phyloP scores from a whole-genome alignment of 2,113 vertebrate species.

The Tetraodon nigroviridis region DNA sequence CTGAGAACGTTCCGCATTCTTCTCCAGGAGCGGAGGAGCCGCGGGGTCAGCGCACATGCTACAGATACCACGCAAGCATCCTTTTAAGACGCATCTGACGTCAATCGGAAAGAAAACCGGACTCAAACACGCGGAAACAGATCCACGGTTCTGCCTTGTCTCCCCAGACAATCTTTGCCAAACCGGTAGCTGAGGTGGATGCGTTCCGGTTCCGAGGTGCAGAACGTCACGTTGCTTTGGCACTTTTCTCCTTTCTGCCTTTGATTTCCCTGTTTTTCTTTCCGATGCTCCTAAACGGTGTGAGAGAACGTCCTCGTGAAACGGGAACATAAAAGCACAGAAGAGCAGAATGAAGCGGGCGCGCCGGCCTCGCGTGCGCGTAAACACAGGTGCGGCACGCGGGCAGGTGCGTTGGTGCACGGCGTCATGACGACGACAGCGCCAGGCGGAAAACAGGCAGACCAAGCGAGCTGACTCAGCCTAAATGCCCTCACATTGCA shows the following conservation, averaged over 20 bases:
- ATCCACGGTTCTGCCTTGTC: constrained; percentile 40
- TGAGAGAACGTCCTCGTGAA: constrained; percentile 8
- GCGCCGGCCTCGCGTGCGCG: constrained; percentile 7
- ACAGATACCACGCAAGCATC: constrained; percentile 53
- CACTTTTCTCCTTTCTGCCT: constrained; percentile 54
- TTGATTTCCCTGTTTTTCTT: constrained; percentile 19
- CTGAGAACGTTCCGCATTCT: constrained; percentile 7
- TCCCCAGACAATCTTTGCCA: constrained; percentile 34
- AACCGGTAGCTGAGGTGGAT: constrained; percentile 16
- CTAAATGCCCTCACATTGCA: constrained; percentile 63
- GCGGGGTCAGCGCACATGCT: constrained; percentile 29
- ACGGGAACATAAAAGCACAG: constrained; percentile 15
- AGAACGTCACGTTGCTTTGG: constrained; percentile 54
- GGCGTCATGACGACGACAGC: constrained; percentile 1
- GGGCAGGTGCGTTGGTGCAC: constrained; percentile 31
- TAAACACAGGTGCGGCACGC: constrained; percentile 21
- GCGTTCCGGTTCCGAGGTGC: constrained; percentile 9
- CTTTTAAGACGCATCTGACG: constrained; percentile 57
- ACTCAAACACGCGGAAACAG: constrained; percentile 18
- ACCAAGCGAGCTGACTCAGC: constrained; percentile 34
- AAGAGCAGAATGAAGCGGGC: not conserved
- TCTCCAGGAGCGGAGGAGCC: constrained; percentile 20
- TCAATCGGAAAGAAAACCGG: constrained; percentile 19
- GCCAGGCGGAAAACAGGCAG: constrained; percentile 25
- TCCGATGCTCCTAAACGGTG: constrained; percentile 23